These are phyloP conservation scores for Heliconius charithonia DNA, from an alignment of 2,888 invertebrate genomes.

Conservation along the genomic window DNA sequence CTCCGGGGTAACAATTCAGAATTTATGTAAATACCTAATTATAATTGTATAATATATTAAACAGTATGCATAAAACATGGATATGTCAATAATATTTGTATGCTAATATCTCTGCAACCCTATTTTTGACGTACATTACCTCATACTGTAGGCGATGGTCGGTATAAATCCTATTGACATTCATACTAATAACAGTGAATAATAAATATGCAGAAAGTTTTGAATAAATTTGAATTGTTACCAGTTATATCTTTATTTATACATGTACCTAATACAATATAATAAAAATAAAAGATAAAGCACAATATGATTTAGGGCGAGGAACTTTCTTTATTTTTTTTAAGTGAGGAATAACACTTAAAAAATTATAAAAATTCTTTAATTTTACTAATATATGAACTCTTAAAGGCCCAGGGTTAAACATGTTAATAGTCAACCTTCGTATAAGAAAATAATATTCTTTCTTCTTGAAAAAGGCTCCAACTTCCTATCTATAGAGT, in stretches of 20 bases:
- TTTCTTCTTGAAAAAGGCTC: too few relatives aligned
- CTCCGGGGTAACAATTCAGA: background rate
- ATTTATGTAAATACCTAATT: background rate
- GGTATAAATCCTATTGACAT: slow-evolving; percentile 26
- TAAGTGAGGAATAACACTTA: too few relatives aligned
- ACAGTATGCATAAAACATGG: background rate
- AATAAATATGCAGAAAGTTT: slow-evolving; percentile 7
- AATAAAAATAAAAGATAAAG: too few relatives aligned
- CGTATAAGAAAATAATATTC: too few relatives aligned
- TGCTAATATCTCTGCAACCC: slow-evolving; percentile 3
- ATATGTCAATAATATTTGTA: slow-evolving; percentile 6
- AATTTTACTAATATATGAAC: too few relatives aligned
- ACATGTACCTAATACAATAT: too few relatives aligned
- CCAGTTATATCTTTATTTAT: too few relatives aligned
- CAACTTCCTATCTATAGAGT: too few relatives aligned
- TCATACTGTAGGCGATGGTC: slow-evolving; percentile 3
- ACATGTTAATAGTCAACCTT: background rate
- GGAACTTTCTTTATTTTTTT: too few relatives aligned
- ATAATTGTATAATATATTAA: background rate
- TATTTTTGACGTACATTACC: background rate
- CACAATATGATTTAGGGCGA: too few relatives aligned
- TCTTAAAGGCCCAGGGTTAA: too few relatives aligned
- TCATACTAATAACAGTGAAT: slow-evolving; percentile 17
- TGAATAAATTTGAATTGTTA: background rate
- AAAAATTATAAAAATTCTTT: too few relatives aligned